Base-by-base conservation (phyloP, 2,113 vertebrate species). In the Nicator chloris region DNA sequence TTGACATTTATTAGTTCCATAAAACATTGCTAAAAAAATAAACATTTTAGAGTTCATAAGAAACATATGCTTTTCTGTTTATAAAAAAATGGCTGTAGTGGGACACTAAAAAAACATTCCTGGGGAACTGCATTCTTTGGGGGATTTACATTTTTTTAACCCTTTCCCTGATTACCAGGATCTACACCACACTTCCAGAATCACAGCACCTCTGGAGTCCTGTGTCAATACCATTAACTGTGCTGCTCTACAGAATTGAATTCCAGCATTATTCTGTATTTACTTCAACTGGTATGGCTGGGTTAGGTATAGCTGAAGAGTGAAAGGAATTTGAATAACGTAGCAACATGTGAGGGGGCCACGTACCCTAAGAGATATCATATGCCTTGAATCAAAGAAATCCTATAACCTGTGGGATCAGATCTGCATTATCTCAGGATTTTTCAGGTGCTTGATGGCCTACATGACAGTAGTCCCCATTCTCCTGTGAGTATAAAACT, bases 1-100 rank as follows among this genome's bases (percentile, higher is more conserved):
- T 96, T 94, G 96, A 95, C 92, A 90, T 95, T 96, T 95, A 95
- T 96, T 97, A 92, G 89, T 88, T 95, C 96, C 92, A 92, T 97
- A 94, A 96, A 96, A 95, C 57, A 9, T 33, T 96, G 69, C 86
- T 96, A 92, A 92, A 94, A 97, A 96, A 97, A 97, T 91, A 96
- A 96, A 93, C 88, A 96, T 81, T 86, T 86, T 70, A 89, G 82
- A 94, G 86, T 97, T 97, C 85, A 90, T 94, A 94, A 96, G 95
- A 97, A 95, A 95, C 96, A 96, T 90, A 91, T 91, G 95, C 78
- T 94, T 77, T 63, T 75, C 84, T 90, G 88, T 96, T 97, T 96
- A 90, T 92, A 90, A 95, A 88, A 95, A 95, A 44, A 53, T 82
- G 91, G 66, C 77, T 86, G 86, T 77, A 65, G 50, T 85, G 75